These are phyloP conservation scores for Halictus rubicundus DNA, from an alignment of 1,140 invertebrate genomes.

Conservation along the genomic window DNA sequence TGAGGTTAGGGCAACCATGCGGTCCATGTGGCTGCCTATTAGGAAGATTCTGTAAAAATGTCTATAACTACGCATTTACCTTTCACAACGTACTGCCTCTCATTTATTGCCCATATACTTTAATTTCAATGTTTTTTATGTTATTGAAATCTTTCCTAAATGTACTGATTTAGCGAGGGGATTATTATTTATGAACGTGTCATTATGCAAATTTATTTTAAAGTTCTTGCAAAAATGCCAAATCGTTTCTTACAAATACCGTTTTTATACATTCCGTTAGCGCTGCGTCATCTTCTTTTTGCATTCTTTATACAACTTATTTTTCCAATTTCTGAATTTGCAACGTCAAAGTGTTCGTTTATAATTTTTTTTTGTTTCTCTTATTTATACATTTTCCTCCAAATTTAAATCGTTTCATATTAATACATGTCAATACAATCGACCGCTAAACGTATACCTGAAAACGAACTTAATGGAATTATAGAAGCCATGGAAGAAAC, in stretches of 20 bases:
- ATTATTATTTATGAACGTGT: neutral
- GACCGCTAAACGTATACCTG: slow-evolving; percentile 8
- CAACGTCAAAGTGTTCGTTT: neutral
- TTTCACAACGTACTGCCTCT: neutral
- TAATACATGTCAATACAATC: neutral
- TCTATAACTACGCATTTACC: slow-evolving; percentile 12
- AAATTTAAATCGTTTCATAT: slow-evolving; percentile 6
- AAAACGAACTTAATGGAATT: slow-evolving; percentile 42
- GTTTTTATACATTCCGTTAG: neutral
- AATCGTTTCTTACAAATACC: neutral
- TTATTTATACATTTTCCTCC: neutral
- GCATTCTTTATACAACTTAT: neutral
- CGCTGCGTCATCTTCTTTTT: neutral
- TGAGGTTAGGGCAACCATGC: slow-evolving; percentile 63
- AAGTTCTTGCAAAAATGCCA: neutral
- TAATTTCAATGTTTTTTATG: neutral
- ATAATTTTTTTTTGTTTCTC: neutral
- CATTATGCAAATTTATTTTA: neutral
- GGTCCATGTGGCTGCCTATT: slow-evolving; percentile 54
- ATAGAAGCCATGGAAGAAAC: slow-evolving; percentile 24
- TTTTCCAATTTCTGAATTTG: neutral
- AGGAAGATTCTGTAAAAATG: slow-evolving; percentile 33
- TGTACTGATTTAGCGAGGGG: too few species aligned
- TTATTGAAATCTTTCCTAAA: neutral
- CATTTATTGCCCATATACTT: neutral